Percentiles rank a stretch among this genome's conserved stretches.
Evolutionary conservation across 2,113 vertebrate genomes (phyloP).

Genomic region (Mugil cephalus): DNA sequence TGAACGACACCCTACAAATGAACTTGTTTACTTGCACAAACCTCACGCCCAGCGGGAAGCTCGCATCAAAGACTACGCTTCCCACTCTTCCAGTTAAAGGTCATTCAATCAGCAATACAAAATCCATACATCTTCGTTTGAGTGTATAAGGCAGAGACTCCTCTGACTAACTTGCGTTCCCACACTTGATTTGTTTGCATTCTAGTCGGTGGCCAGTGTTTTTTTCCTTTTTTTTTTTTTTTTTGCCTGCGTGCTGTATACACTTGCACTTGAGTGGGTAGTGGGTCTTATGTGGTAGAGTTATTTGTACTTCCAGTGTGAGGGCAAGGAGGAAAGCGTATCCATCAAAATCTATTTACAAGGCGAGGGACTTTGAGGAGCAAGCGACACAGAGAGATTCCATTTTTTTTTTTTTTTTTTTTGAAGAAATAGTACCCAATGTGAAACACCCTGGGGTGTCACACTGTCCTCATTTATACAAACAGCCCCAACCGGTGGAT

Average conservation of each 20-base stretch:
- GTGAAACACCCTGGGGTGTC: constrained; percentile 81
- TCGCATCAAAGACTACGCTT: constrained; percentile 64
- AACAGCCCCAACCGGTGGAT: constrained; percentile 75
- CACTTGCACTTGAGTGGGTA: constrained; percentile 48
- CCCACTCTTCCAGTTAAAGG: constrained; percentile 50
- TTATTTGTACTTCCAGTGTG: constrained; percentile 69
- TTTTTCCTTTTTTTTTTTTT: constrained; percentile 54
- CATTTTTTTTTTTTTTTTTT: constrained; percentile 64
- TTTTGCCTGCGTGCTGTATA: constrained; percentile 47
- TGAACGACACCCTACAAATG: constrained; percentile 15
- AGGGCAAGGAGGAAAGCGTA: constrained; percentile 70
- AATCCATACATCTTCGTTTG: constrained; percentile 54
- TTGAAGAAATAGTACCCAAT: constrained; percentile 68
- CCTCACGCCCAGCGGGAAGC: constrained; percentile 53
- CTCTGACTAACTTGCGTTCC: constrained; percentile 54
- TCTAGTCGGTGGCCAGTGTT: constrained; percentile 48
- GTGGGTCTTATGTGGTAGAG: constrained; percentile 52
- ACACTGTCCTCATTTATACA: constrained; percentile 80
- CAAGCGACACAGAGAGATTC: constrained; percentile 69
- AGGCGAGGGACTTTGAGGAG: constrained; percentile 73
- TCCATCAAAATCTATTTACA: constrained; percentile 81
- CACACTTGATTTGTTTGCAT: constrained; percentile 65
- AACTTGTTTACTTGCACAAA: constrained; percentile 61
- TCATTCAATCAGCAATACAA: constrained; percentile 48
- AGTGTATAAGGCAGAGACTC: constrained; percentile 24